Evolutionary conservation across 2,888 invertebrate species (phyloP).

Genomic region (Hypomecis punctinalis): DNA sequence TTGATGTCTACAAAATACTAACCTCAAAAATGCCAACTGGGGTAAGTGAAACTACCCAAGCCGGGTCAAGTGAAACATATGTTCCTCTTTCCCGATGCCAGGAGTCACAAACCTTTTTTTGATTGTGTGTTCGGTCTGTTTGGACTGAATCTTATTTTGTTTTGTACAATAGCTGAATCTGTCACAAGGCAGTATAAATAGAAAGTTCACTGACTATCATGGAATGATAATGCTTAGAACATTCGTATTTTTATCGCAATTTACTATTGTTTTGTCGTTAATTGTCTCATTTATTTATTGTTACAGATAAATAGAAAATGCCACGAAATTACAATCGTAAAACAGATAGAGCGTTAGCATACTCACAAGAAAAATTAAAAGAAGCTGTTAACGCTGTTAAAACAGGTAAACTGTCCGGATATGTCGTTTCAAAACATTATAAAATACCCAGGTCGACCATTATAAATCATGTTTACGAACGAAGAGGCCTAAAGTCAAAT

Average conservation of each 20-base stretch:
- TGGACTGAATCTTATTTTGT: no score
- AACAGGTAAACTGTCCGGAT: constrained; percentile 1
- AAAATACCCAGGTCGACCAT: neutral
- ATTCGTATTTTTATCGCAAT: no score
- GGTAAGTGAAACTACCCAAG: constrained; percentile 15
- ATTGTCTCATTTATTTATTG: no score
- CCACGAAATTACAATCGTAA: neutral
- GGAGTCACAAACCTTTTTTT: constrained; percentile 1
- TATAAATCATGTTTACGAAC: neutral
- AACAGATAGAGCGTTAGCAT: neutral
- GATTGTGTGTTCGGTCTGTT: no score
- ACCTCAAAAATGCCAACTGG: neutral
- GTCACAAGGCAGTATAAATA: no score
- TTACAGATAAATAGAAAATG: constrained; percentile 1
- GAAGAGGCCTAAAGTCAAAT: neutral
- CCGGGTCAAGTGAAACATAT: constrained; percentile 21
- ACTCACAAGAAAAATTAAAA: neutral
- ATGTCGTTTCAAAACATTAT: constrained; percentile 1
- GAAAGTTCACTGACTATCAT: no score
- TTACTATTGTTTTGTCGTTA: no score
- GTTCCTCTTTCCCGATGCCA: constrained; percentile 22
- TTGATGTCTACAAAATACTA: neutral
- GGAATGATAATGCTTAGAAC: no score
- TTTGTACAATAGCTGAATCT: no score
- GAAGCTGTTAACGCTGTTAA: constrained; percentile 1